A percentile compares a stretch with the other conserved stretches of the same genome.
phyloP scores from a whole-genome alignment of 1,140 invertebrate genomes.

The Drosophila varians region DNA sequence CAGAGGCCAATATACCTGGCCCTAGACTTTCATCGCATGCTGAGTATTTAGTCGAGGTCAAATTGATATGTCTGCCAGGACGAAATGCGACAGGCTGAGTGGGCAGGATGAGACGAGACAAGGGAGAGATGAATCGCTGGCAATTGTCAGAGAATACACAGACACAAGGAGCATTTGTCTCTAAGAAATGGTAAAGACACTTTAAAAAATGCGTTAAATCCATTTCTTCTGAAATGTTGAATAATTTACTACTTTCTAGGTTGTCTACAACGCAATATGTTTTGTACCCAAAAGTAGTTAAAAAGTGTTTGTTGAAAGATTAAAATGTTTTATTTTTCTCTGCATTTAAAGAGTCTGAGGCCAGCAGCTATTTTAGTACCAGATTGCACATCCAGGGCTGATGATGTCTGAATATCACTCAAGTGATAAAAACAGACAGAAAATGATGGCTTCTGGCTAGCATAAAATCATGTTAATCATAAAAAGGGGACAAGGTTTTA shows the following conservation, averaged over 20 bases:
- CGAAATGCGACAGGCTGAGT: conserved; percentile 19
- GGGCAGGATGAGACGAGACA: conserved; percentile 10
- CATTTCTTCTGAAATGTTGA: no score
- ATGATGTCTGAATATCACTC: conserved; percentile 62
- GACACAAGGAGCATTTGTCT: conserved; percentile 4
- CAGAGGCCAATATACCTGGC: conserved; percentile 42
- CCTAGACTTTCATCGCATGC: conserved; percentile 48
- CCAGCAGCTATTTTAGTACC: not conserved
- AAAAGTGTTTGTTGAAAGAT: not conserved
- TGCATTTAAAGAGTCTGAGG: not conserved
- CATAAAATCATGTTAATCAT: conserved; percentile 13
- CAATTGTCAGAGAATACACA: conserved; percentile 20
- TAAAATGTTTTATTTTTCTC: not conserved
- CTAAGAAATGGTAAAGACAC: conserved; percentile 3
- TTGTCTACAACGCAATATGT: no score
- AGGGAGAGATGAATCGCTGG: conserved; percentile 37
- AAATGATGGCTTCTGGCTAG: conserved; percentile 18
- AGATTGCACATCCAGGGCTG: conserved; percentile 15
- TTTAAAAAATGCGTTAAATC: conserved; percentile 3
- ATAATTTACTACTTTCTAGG: no score
- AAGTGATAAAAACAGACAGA: conserved; percentile 55
- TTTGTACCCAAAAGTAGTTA: no score
- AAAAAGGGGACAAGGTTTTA: conserved; percentile 17
- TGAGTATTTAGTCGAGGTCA: conserved; percentile 63
- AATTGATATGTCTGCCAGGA: conserved; percentile 71